These are phyloP conservation scores for Ectobius pallidus DNA, from an alignment of 2,888 invertebrate species.

Conservation along the genomic window DNA sequence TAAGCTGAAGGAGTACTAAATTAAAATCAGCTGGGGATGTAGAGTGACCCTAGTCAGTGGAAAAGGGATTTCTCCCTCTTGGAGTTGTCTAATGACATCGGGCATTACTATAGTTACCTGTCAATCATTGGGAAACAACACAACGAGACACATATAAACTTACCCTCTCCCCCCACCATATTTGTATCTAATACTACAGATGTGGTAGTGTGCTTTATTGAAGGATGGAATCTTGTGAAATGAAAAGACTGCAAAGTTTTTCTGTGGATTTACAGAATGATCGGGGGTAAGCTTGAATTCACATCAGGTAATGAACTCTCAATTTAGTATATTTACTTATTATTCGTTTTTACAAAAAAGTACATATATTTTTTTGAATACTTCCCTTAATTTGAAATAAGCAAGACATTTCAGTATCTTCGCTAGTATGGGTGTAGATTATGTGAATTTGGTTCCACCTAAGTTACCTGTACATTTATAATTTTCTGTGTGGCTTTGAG, in stretches of 20 bases:
- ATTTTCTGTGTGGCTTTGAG: slow-evolving; percentile 25
- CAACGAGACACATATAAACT: not conserved
- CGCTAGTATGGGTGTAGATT: not conserved
- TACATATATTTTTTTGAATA: slow-evolving; percentile 4
- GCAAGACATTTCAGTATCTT: not conserved
- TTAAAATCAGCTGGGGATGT: no score
- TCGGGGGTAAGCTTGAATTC: not conserved
- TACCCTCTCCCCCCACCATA: not conserved
- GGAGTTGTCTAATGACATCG: no score
- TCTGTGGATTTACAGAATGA: not conserved
- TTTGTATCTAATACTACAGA: not conserved
- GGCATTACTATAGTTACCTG: slow-evolving; percentile 4
- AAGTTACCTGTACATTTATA: slow-evolving; percentile 18
- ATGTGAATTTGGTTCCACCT: slow-evolving; percentile 10
- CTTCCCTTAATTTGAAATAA: slow-evolving; percentile 1
- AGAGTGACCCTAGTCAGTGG: no score
- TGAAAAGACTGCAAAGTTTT: not conserved
- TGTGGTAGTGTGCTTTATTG: not conserved
- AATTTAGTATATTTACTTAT: not conserved
- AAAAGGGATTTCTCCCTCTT: no score
- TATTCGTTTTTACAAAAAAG: slow-evolving; percentile 15
- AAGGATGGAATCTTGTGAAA: not conserved
- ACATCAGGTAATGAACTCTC: slow-evolving; percentile 4
- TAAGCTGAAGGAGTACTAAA: no score
- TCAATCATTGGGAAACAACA: not conserved